These are phyloP conservation scores for Papilio protenor DNA, from an alignment of 2,888 invertebrate genomes.

Conservation along the genomic window DNA sequence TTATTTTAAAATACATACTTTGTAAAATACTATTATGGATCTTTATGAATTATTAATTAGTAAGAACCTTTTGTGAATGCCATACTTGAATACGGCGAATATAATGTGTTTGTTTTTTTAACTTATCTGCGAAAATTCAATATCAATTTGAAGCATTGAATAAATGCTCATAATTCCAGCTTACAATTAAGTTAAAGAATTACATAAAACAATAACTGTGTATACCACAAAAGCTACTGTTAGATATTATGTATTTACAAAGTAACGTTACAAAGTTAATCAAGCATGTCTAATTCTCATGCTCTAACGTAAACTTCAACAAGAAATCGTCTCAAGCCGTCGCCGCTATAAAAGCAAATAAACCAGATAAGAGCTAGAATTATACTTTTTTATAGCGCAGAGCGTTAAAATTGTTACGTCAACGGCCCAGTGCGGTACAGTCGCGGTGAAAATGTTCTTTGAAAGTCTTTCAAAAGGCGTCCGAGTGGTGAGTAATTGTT, in stretches of 20 bases:
- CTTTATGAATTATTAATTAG: conserved; percentile 12
- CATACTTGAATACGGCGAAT: background rate
- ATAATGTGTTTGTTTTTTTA: background rate
- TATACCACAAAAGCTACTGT: background rate
- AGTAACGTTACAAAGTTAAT: background rate
- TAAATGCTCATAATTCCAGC: no score
- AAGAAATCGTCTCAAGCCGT: conserved; percentile 29
- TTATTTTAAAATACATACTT: conserved; percentile 3
- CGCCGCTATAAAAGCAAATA: conserved; percentile 41
- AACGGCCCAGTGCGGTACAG: conserved; percentile 46
- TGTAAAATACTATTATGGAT: background rate
- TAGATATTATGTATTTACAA: background rate
- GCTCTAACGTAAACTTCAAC: conserved; percentile 3
- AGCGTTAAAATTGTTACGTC: conserved; percentile 52
- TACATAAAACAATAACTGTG: background rate
- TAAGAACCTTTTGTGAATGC: background rate
- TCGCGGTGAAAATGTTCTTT: conserved; percentile 47
- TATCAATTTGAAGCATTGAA: no score
- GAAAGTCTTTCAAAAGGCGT: conserved; percentile 39
- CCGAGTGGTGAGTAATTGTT: conserved; percentile 45
- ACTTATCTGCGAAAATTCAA: no score
- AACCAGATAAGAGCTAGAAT: conserved; percentile 45
- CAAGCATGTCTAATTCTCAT: background rate
- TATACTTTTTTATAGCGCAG: conserved; percentile 42
- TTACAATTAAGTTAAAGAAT: no score